These are phyloP conservation scores for Drosophila insularis DNA, from an alignment of 1,140 invertebrate species.

Conservation along the genomic window DNA sequence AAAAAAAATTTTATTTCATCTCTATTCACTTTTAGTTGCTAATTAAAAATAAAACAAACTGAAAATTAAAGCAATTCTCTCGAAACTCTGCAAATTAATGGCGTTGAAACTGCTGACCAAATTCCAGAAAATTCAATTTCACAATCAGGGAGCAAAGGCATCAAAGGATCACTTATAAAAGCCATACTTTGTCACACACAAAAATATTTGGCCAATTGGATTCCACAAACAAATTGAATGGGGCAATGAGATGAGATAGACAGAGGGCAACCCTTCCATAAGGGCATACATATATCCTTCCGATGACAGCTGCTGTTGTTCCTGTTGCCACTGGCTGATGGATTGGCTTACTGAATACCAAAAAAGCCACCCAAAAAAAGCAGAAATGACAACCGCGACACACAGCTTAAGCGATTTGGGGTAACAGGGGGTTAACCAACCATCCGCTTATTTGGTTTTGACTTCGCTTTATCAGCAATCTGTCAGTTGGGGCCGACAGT, in stretches of 20 bases:
- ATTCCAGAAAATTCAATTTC: constrained; percentile 25
- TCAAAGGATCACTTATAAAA: constrained; percentile 53
- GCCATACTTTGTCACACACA: constrained; percentile 45
- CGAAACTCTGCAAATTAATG: constrained; percentile 2
- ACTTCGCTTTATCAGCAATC: constrained; percentile 66
- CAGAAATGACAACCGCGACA: constrained; percentile 45
- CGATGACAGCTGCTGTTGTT: constrained; percentile 60
- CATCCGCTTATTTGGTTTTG: constrained; percentile 17
- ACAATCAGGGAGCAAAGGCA: constrained; percentile 13
- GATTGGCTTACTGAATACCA: constrained; percentile 50
- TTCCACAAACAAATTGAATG: constrained; percentile 26
- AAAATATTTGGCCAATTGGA: constrained; percentile 57
- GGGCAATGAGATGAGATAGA: background rate
- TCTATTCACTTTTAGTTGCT: constrained; percentile 55
- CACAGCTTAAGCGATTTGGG: constrained; percentile 59
- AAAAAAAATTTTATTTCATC: constrained; percentile 23
- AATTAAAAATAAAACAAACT: constrained; percentile 48
- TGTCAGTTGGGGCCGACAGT: constrained; percentile 46
- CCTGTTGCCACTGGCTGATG: constrained; percentile 47
- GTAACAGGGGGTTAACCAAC: constrained; percentile 39
- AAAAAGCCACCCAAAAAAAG: constrained; percentile 23
- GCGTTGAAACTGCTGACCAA: background rate
- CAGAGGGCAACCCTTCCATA: too few relatives aligned
- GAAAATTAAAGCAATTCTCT: constrained; percentile 34
- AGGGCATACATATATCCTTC: constrained; percentile 6